These are phyloP conservation scores for Sepioteuthis lessoniana DNA, from an alignment of 2,888 invertebrate genomes.

Conservation along the genomic window DNA sequence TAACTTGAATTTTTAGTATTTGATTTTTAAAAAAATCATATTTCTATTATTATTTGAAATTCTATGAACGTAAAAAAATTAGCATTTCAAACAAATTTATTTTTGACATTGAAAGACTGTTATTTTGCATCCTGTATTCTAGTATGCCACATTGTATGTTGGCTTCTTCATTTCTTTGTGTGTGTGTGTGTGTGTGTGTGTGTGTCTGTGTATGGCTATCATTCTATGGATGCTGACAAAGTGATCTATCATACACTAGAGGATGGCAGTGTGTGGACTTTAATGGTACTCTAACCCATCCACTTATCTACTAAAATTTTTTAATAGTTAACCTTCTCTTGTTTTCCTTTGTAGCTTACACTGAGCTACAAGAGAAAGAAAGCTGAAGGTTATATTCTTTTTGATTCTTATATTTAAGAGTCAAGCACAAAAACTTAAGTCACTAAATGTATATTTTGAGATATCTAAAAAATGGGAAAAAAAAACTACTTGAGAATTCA, in stretches of 20 bases:
- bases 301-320: background rate
- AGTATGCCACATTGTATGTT: background rate
- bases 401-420: conserved; percentile 1
- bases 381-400: background rate
- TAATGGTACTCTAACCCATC: background rate
- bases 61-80: background rate
- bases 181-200: background rate
- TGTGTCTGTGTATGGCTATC: conserved; percentile 11
- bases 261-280: background rate
- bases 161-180: conserved; percentile 14
- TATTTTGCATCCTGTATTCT: conserved; percentile 9
- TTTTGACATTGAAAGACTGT: background rate
- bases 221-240: background rate
- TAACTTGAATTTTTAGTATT: background rate
- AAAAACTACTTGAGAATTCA: background rate
- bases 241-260: background rate
- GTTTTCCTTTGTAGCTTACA: background rate
- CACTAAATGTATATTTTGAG: conserved; percentile 33
- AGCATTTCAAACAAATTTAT: background rate
- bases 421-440: background rate
- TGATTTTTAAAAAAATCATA: background rate
- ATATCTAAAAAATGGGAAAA: background rate
- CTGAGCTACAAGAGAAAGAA: background rate
- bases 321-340: no score
- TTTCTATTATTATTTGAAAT: no score